phyloP scores from a whole-genome alignment of 1,140 invertebrate species.

The Brachionus manjavacas region DNA sequence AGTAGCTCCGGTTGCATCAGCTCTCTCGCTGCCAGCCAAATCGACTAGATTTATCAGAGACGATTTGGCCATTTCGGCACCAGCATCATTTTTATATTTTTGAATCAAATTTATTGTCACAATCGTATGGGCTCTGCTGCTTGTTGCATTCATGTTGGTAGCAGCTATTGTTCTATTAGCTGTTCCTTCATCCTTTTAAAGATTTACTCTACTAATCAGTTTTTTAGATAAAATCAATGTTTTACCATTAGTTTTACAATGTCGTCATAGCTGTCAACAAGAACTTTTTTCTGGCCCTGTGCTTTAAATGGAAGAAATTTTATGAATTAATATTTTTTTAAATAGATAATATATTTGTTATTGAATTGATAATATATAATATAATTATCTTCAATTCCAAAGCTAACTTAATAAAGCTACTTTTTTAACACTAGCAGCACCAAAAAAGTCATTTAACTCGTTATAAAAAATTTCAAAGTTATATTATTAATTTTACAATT shows the following conservation, averaged over 20 bases:
- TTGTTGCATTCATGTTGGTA: constrained; percentile 67
- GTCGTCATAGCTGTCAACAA: constrained; percentile 61
- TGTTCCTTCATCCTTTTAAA: constrained; percentile 60
- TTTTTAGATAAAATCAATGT: neutral
- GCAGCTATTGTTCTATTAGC: constrained; percentile 63
- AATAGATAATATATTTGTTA: too few relatives aligned
- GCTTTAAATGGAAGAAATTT: constrained; percentile 53
- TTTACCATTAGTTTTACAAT: constrained; percentile 60
- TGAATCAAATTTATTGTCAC: constrained; percentile 63
- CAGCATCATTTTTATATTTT: constrained; percentile 60
- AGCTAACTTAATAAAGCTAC: too few relatives aligned
- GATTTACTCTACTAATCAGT: neutral
- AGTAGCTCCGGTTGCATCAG: constrained; percentile 61
- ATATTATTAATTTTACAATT: too few relatives aligned
- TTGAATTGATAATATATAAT: too few relatives aligned
- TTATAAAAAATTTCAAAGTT: too few relatives aligned
- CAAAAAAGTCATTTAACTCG: too few relatives aligned
- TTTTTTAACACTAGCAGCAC: too few relatives aligned
- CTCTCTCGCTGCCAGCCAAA: constrained; percentile 65
- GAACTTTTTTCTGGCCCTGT: constrained; percentile 60
- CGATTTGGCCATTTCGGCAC: constrained; percentile 62
- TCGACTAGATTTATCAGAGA: constrained; percentile 64
- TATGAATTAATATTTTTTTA: neutral
- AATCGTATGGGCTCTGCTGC: constrained; percentile 65
- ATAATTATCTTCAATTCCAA: too few relatives aligned